A percentile compares a stretch with the other conserved stretches of the same genome.
Evolutionary conservation across 2,113 vertebrate genomes (phyloP).

Genomic region (Burhinus oedicnemus): DNA sequence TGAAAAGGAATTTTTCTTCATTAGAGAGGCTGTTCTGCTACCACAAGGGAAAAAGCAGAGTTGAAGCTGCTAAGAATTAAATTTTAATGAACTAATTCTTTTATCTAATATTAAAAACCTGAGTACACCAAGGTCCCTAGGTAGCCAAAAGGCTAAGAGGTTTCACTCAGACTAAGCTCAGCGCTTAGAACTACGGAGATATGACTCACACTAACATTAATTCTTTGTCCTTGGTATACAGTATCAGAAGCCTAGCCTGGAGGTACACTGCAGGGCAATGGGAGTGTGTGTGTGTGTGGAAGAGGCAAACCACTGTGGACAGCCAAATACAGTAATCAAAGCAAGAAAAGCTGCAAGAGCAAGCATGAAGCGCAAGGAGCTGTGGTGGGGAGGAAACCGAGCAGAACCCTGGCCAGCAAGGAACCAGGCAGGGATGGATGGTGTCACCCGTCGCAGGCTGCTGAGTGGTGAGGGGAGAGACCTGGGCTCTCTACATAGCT

Average conservation of each 20-base stretch:
- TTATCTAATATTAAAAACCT: background rate
- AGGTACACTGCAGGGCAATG: background rate
- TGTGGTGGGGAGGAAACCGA: background rate
- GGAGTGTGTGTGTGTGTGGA: background rate
- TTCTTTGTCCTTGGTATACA: background rate
- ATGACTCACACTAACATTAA: background rate
- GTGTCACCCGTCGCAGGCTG: rapidly evolving
- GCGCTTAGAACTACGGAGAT: background rate
- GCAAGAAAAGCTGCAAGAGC: background rate
- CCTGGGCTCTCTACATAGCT: rapidly evolving
- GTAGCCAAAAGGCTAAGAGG: background rate
- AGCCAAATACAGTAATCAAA: background rate
- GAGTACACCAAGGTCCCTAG: background rate
- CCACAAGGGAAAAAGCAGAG: background rate
- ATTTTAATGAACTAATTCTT: background rate
- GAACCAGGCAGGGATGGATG: background rate
- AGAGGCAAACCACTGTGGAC: background rate
- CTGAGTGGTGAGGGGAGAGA: background rate
- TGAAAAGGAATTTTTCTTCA: background rate
- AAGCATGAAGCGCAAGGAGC: background rate
- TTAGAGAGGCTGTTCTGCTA: background rate
- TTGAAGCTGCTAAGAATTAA: background rate
- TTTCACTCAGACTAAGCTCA: background rate
- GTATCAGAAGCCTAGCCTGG: background rate
- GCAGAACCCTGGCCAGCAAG: background rate